Base-by-base conservation (phyloP, 2,113 vertebrate genomes). In the Brachypodius melanocephalos region DNA sequence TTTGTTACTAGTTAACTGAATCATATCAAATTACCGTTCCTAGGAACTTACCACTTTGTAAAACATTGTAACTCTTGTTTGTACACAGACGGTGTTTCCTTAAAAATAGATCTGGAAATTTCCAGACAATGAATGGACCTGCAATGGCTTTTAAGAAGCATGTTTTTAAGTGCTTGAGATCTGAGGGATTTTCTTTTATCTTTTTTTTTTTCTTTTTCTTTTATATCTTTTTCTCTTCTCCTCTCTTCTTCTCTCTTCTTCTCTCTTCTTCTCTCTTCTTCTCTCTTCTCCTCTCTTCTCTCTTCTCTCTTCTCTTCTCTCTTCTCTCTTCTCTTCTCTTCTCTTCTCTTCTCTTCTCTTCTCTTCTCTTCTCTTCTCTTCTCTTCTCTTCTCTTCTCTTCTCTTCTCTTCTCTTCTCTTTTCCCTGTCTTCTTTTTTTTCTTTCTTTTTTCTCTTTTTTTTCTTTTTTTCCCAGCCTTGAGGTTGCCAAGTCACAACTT, bases 1-100 rank as follows among this genome's bases (percentile, higher is more conserved):
- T 81, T 80, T 93, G 75, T 95, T 79, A 77, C 85, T 73, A 40
- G 46, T 85, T 85, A 91, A 75, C 82, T 89, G 63, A 90, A 62
- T 86, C 2, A 0, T 54, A 63, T 73, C 85, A 54, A 85, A 80
- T 93, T 72, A 78, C 46, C 61, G 18, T 89, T 59, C n/a, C 79
- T 72, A 63, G 79, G 51, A 89, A 73, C 8, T 83, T 92, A 54
- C 20, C 18, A 45, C 38, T 73, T 94, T 90, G 69, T 0, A 0
- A 85, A 93, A 76, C 48, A 28, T 31, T 91, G 32, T 49, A 69
- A 71, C 29, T 83, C 22, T 48, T 31, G 14, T 95, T 94, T 90
- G 66, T 42, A 46, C n/a, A 51, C 14, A 65, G 61, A 25, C 18
- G 54, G 9, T 36, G 18, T 74, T 84, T 81, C 80, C 54, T 85